These are phyloP conservation scores for Laothoe populi DNA, from an alignment of 2,888 invertebrate genomes.

Conservation along the genomic window DNA sequence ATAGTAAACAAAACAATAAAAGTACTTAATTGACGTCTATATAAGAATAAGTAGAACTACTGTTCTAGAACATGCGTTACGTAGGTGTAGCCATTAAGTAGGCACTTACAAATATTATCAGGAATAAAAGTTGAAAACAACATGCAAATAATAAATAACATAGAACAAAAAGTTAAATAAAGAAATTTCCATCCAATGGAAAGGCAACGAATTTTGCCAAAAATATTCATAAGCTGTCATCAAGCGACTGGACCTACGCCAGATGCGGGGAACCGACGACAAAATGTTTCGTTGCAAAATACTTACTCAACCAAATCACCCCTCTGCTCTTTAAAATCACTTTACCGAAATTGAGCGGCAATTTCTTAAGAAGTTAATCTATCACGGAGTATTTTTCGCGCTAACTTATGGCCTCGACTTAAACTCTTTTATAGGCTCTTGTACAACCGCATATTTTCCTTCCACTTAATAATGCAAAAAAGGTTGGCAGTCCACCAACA, in stretches of 20 bases:
- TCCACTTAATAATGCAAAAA: constrained; percentile 22
- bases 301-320: constrained; percentile 78
- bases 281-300: constrained; percentile 81
- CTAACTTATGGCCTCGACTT: background rate
- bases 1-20: too few relatives aligned
- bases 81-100: too few relatives aligned
- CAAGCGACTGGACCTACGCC: constrained; percentile 81
- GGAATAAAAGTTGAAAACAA: constrained; percentile 21
- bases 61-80: too few relatives aligned
- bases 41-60: too few relatives aligned
- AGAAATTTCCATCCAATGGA: constrained; percentile 64
- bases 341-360: constrained; percentile 71
- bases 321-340: constrained; percentile 76
- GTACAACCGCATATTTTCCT: constrained; percentile 4
- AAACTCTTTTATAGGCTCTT: constrained; percentile 19
- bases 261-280: constrained; percentile 79
- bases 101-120: constrained; percentile 1
- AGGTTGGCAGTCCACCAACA: constrained; percentile 39
- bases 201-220: constrained; percentile 76
- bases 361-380: constrained; percentile 60
- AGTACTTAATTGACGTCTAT: too few relatives aligned
- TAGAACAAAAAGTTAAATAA: constrained; percentile 68
- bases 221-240: constrained; percentile 85
- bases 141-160: constrained; percentile 48
- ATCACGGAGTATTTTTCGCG: constrained; percentile 31